A percentile compares a stretch with the other conserved stretches of the same genome.
phyloP scores from a whole-genome alignment of 2,888 invertebrate species.

The Leucophora obtusa region DNA sequence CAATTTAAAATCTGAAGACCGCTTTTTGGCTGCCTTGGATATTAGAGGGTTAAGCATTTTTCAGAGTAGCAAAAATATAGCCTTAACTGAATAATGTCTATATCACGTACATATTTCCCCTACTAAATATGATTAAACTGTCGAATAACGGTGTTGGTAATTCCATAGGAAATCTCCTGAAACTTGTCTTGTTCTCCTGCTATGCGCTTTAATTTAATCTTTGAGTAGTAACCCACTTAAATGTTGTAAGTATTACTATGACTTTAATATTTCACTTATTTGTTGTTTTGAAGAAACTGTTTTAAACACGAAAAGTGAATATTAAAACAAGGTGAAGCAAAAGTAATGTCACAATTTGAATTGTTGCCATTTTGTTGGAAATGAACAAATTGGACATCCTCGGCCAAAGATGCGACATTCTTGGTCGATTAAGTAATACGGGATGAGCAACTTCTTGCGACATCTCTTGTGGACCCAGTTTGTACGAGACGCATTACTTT shows the following conservation, averaged over 20 bases:
- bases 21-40: too few relatives aligned
- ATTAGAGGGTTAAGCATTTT: too few relatives aligned
- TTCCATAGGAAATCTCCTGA: constrained; percentile 12
- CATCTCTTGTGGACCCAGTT: too few relatives aligned
- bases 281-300: constrained; percentile 25
- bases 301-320: constrained; percentile 14
- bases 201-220: constrained; percentile 20
- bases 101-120: constrained; percentile 5
- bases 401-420: too few relatives aligned
- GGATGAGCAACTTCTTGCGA: too few relatives aligned
- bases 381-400: too few relatives aligned
- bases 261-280: constrained; percentile 36
- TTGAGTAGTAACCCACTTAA: constrained; percentile 43
- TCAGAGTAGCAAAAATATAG: too few relatives aligned
- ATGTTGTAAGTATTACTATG: constrained; percentile 33
- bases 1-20: too few relatives aligned
- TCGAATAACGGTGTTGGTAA: background rate
- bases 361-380: too few relatives aligned
- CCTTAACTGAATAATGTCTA: background rate
- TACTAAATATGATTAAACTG: constrained; percentile 26
- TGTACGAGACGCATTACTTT: too few relatives aligned
- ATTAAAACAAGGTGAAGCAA: constrained; percentile 7
- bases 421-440: too few relatives aligned
- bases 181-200: constrained; percentile 28
- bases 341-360: too few relatives aligned